A percentile compares a stretch with the other conserved stretches of the same genome.
phyloP scores from a whole-genome alignment of 2,888 invertebrate species.

The Camptogramma bilineatum region DNA sequence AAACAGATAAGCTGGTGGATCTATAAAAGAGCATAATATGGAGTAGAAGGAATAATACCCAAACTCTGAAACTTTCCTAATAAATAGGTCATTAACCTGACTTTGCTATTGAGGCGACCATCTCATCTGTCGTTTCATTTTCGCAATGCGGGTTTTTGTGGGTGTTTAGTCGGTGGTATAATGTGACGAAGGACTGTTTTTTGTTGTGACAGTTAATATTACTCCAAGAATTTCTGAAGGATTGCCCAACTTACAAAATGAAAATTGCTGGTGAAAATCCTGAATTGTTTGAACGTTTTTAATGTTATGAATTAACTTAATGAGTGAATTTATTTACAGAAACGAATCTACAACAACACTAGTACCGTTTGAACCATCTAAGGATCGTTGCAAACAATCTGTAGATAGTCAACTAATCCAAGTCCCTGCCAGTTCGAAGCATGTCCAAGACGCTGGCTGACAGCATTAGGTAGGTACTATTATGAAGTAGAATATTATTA shows the following conservation, averaged over 20 bases:
- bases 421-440: too few relatives aligned
- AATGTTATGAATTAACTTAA: neutral
- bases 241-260: conserved; percentile 1
- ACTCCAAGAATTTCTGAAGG: conserved; percentile 23
- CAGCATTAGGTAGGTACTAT: too few relatives aligned
- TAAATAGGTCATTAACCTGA: neutral
- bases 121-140: neutral
- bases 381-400: too few relatives aligned
- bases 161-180: conserved; percentile 4
- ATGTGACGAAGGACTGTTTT: conserved; percentile 37
- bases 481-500: too few relatives aligned
- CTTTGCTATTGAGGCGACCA: neutral
- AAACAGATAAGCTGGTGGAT: too few relatives aligned
- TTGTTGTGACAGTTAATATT: conserved; percentile 38
- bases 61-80: neutral
- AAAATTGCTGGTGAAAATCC: neutral
- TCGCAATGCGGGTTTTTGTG: conserved; percentile 9
- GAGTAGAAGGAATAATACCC: too few relatives aligned
- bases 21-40: too few relatives aligned
- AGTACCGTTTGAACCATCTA: too few relatives aligned
- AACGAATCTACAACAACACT: too few relatives aligned
- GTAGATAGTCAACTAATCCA: too few relatives aligned
- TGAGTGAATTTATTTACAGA: too few relatives aligned
- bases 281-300: neutral
- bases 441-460: too few relatives aligned